These are phyloP conservation scores for Brachionus sp. DNA, from an alignment of 1,140 invertebrate genomes.

Conservation along the genomic window DNA sequence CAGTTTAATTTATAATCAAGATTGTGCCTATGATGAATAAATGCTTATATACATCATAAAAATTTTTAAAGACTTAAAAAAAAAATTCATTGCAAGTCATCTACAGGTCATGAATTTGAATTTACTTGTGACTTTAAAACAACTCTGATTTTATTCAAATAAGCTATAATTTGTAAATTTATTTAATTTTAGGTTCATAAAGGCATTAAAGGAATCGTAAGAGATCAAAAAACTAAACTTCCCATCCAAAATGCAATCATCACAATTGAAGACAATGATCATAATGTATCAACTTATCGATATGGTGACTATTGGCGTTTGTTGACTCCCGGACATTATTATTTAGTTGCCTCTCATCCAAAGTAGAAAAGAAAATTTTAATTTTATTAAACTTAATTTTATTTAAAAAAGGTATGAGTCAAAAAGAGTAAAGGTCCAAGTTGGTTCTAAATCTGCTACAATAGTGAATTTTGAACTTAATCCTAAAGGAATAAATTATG, in stretches of 20 bases:
- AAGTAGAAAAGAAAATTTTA: background rate
- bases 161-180: background rate
- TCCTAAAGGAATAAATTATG: background rate
- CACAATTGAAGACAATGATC: slow-evolving; percentile 18
- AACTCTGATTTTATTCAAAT: too few species aligned
- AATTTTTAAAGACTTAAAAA: too few species aligned
- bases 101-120: too few species aligned
- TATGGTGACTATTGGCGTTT: slow-evolving; percentile 43
- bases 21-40: too few species aligned
- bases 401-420: slow-evolving; percentile 9
- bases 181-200: background rate
- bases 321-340: slow-evolving; percentile 22
- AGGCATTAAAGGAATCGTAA: slow-evolving; percentile 26
- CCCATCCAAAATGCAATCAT: background rate
- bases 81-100: too few species aligned
- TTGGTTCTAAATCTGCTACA: background rate
- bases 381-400: background rate
- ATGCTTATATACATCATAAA: too few species aligned
- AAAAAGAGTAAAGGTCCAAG: slow-evolving; percentile 3
- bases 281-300: slow-evolving; percentile 12
- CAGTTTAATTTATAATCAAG: too few species aligned
- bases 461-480: slow-evolving; percentile 27
- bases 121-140: too few species aligned
- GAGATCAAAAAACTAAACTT: background rate
- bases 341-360: slow-evolving; percentile 1